Evolutionary conservation across 1,140 invertebrate species (phyloP), one percentile per base, ranked within the genome.

Genomic region (Chymomyza costata): DNA sequence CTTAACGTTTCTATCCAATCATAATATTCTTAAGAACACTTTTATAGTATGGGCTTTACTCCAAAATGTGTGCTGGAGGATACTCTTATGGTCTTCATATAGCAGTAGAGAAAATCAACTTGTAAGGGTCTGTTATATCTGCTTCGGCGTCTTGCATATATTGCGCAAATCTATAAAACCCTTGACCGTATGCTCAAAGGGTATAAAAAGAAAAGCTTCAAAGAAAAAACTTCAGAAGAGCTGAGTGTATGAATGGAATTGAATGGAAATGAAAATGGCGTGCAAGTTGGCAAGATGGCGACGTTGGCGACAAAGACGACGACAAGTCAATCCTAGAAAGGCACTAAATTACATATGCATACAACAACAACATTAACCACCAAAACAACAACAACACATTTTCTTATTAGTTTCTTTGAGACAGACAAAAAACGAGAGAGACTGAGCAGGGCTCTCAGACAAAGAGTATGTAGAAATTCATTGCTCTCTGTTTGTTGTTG

Each of bases 281-380:
- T 51, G 41, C 68, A 48, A 63, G 19, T 40, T 25, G 21, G 21
- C 21, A n/a, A n/a, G 21, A 25, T 25, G 21, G 21, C 21, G 21
- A 25, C n/a, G n/a, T n/a, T n/a, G n/a, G n/a, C 8, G 8, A 25
- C 21, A 25, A 25, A 25, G 8, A 25, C 21, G 8, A 25, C 21
- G 21, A 3, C 8, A 3, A 5, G 21, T 8, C 3, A 25, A 8
- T 8, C 3, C 21, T 5, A 25, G 21, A 53, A 52, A 40, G 62
- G 48, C 62, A 57, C 47, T 58, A 71, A 76, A 76, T 78, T 78
- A 76, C 73, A 80, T 76, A 80, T 76, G 71, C 71, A 78, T 62
- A 78, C 73, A 25, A 25, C 8, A 25, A 25, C 48, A 48, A 60
- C 41, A 54, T 50, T 46, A 51, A 45, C 38, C 50, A 28, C 30